phyloP scores from a whole-genome alignment of 1,140 invertebrate species.

The Platyura marginata region DNA sequence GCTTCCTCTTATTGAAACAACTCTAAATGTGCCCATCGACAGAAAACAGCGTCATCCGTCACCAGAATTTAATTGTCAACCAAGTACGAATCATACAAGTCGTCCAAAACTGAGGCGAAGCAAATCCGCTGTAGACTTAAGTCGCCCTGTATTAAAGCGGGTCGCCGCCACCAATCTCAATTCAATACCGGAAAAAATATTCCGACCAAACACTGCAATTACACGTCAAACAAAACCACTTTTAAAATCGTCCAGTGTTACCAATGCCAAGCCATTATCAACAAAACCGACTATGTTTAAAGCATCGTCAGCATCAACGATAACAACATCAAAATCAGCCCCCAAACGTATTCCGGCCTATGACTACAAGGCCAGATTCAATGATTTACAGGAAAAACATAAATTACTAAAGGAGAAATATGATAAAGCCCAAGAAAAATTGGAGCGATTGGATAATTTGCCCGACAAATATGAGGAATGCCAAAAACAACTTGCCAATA shows the following conservation, averaged over 20 bases:
- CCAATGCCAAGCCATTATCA: neutral
- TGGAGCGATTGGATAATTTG: slow-evolving; percentile 21
- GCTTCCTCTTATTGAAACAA: neutral
- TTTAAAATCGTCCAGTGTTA: neutral
- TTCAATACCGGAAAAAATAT: neutral
- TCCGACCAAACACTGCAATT: neutral
- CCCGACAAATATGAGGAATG: slow-evolving; percentile 27
- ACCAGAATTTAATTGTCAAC: neutral
- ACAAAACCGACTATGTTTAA: neutral
- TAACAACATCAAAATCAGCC: neutral
- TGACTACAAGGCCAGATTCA: slow-evolving; percentile 36
- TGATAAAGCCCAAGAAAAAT: slow-evolving; percentile 29
- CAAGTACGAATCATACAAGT: neutral
- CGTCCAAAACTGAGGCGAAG: neutral
- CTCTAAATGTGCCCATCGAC: neutral
- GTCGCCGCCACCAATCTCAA: neutral
- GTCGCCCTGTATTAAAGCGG: neutral
- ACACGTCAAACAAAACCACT: neutral
- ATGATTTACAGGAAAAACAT: slow-evolving; percentile 35
- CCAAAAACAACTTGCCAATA: slow-evolving; percentile 10
- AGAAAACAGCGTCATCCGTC: neutral
- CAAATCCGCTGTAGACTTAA: neutral
- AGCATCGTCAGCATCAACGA: neutral
- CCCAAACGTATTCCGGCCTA: slow-evolving; percentile 30
- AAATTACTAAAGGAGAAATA: slow-evolving; percentile 30